Evolutionary conservation across 2,888 invertebrate species (phyloP), one percentile per base, ranked within the genome.

Genomic region (Eilema sororculum): DNA sequence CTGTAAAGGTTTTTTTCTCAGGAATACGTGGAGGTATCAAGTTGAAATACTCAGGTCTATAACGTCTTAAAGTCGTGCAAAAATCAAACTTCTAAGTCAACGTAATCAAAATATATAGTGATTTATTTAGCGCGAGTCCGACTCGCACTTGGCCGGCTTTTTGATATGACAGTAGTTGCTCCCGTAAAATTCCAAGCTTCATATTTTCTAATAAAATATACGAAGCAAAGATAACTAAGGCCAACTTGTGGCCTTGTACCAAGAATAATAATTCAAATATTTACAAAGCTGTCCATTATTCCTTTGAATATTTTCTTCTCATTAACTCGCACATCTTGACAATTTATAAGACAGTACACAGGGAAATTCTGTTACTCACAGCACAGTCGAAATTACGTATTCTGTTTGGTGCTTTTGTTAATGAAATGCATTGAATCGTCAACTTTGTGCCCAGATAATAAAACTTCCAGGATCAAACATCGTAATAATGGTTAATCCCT

Each of bases 401-500:
- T 80, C 79, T 69, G 63, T 65, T 78, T 76, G 75, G 76, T 78
- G 72, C 68, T 70, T 74, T 78, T 78, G 77, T 73, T 81, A 81
- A 82, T 81, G 72, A 76, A 80, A 82, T 82, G 82, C 82, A 82
- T 82, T 76, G 78, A 69, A 78, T 78, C 71, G 74, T 78, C 78
- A 82, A 80, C 72, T 82, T 75, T 81, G 74, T 75, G 74, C 78
- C 72, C 72, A 82, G 82, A 78, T 82, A 78, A 79, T 80, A 79
- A 78, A 82, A 82, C 78, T 82, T 81, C 78, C 68, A 58, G 74
- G 73, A 74, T 80, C 78, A 80, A 78, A 80, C 78, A 76, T 75
- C 70, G 75, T 74, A 72, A 78, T 82, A 69, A 80, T 75, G 82
- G 72, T 67, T 82, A 73, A 78, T 78, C 71, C 63, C 65, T 74